Evolutionary conservation across 1,140 invertebrate species (phyloP), one percentile per base, ranked within the genome.

Genomic region (Drosophila setifemur): DNA sequence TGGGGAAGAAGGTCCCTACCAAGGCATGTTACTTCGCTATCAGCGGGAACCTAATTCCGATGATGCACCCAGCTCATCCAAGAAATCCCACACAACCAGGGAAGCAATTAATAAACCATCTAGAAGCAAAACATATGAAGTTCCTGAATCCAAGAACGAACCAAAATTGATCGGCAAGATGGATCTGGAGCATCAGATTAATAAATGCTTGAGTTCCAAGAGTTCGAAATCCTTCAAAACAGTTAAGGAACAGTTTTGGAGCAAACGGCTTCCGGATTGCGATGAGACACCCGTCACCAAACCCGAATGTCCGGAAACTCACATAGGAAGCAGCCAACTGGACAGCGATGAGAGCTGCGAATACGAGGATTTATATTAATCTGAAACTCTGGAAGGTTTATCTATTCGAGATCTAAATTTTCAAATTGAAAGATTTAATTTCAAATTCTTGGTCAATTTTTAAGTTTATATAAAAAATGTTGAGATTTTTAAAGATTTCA

Each of bases 1-100:
- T 9, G 79, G 79, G 2, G 79, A 85, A 16, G 79, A 85, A 14
- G 81, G 66, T 4, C 55, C 54, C 5, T 78, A 70, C 39, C n/a
- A 21, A 2, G 11, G 3, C 3, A 57, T 73, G 1, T 47, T 23
- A 4, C 19, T 37, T 12, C 19, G 21, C n/a, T 57, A 35, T 23
- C 45, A 39, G 11, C 12, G 21, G 5, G 11, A 26, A 19, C 3
- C 2, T 1, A n/a, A 14, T 2, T 2, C 4, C 3, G 26, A 14
- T 2, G 16, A 11, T 9, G 8, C 7, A 4, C 29, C 43, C 1
- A 43, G 6, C 5, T 26, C 28, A 6, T 21, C 19, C 11, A 35
- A 16, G 4, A 14, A 26, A n/a, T n/a, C n/a, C n/a, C n/a, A n/a
- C 2, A 0, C 5, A 8, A 1, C 8, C n/a, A n/a, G n/a, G n/a